These are phyloP conservation scores for Protonibea diacanthus DNA, from an alignment of 2,797 vertebrate genomes.

Conservation along the genomic window DNA sequence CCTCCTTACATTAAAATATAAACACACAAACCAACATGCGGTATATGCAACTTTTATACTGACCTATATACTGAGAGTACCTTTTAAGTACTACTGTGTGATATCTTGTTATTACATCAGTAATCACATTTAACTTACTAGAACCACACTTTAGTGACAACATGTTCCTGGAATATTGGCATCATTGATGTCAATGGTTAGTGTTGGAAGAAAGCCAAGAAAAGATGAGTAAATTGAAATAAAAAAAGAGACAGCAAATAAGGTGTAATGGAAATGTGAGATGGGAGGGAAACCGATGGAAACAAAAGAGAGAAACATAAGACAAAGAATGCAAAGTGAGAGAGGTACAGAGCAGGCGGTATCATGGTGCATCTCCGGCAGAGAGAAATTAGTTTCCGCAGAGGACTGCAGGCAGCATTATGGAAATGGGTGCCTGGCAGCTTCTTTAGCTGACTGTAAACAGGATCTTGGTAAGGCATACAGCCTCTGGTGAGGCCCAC, in stretches of 20 bases:
- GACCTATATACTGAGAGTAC: constrained; percentile 33
- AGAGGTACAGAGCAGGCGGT: constrained; percentile 66
- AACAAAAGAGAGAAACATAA: constrained; percentile 72
- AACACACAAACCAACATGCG: constrained; percentile 7
- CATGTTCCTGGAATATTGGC: constrained; percentile 21
- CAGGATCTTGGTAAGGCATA: constrained; percentile 91
- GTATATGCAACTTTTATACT: constrained; percentile 10
- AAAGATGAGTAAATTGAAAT: constrained; percentile 27
- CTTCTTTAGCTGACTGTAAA: constrained; percentile 88
- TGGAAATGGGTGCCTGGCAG: constrained; percentile 87
- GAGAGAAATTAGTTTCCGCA: constrained; percentile 81
- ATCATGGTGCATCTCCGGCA: constrained; percentile 76
- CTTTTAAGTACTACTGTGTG: constrained; percentile 20
- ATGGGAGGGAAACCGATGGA: constrained; percentile 52
- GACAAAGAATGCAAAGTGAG: constrained; percentile 75
- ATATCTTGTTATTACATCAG: constrained; percentile 12
- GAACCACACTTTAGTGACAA: constrained; percentile 24
- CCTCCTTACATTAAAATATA: constrained; percentile 8
- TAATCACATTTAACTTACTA: constrained; percentile 10
- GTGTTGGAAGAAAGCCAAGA: constrained; percentile 30
- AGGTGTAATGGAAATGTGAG: constrained; percentile 53
- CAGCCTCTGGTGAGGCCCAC: constrained; percentile 84
- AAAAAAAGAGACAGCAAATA: constrained; percentile 22
- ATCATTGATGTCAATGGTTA: constrained; percentile 15
- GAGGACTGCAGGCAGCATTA: constrained; percentile 83